phyloP scores from a whole-genome alignment of 2,797 vertebrate species.

The Etheostoma perlongum region DNA sequence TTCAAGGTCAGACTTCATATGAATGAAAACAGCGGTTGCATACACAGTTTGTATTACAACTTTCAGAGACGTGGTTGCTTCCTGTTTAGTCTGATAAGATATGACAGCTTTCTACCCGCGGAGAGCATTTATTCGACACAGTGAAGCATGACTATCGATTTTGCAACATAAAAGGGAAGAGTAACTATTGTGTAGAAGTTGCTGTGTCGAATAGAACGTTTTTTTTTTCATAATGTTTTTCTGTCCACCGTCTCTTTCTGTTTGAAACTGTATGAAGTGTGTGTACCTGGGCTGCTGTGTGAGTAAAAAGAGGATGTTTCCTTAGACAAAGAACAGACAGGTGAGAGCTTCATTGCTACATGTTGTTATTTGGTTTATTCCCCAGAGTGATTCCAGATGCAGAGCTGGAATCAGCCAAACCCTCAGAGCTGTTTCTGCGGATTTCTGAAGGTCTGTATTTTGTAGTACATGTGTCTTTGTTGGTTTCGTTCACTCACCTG shows the following conservation, averaged over 20 bases:
- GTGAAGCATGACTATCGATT: constrained; percentile 31
- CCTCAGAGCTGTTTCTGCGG: not conserved
- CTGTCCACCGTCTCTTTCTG: not conserved
- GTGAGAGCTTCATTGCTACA: not conserved
- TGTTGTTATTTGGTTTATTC: constrained; percentile 11
- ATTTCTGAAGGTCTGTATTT: not conserved
- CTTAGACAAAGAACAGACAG: constrained; percentile 32
- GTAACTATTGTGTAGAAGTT: not conserved
- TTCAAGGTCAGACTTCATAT: constrained; percentile 39
- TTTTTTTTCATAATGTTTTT: constrained; percentile 3
- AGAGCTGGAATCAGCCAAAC: not conserved
- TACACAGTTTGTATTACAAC: not conserved
- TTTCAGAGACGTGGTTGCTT: not conserved
- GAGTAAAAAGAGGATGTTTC: constrained; percentile 21
- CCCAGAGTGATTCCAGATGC: constrained; percentile 27
- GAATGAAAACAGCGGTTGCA: constrained; percentile 4
- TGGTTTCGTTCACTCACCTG: not conserved
- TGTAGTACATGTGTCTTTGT: not conserved
- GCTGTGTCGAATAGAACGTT: not conserved
- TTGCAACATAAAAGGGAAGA: constrained; percentile 10
- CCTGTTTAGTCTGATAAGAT: constrained; percentile 24
- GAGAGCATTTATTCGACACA: constrained; percentile 9
- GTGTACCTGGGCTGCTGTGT: not conserved
- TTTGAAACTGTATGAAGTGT: not conserved
- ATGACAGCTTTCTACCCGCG: constrained; percentile 10